phyloP scores from a whole-genome alignment of 2,113 vertebrate species.

The Excalfactoria chinensis region DNA sequence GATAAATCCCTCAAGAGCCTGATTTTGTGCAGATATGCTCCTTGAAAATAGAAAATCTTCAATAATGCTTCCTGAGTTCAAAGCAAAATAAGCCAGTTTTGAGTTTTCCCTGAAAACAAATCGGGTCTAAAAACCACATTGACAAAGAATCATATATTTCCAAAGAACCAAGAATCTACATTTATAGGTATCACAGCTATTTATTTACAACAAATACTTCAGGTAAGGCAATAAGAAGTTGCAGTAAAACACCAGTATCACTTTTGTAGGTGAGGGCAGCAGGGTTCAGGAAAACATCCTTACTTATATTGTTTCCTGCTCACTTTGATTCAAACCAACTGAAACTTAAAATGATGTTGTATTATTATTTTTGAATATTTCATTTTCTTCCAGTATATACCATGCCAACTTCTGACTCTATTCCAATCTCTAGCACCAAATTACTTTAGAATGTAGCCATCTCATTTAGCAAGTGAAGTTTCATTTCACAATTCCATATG shows the following conservation, averaged over 20 bases:
- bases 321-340: neutral
- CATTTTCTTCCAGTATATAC: neutral
- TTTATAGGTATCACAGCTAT: neutral
- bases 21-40: neutral
- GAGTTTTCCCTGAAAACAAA: neutral
- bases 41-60: neutral
- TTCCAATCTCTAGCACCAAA: neutral
- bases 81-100: neutral
- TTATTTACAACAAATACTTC: neutral
- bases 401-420: neutral
- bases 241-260: neutral
- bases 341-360: neutral
- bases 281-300: neutral
- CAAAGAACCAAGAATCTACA: neutral
- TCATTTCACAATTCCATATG: neutral
- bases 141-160: neutral
- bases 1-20: neutral
- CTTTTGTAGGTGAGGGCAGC: accelerated
- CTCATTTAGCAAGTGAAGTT: neutral
- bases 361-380: neutral
- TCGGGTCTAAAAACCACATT: neutral
- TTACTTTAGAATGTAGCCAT: neutral
- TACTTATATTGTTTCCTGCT: neutral
- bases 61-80: neutral
- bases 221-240: neutral